These are phyloP conservation scores for Acronicta alni DNA, from an alignment of 2,888 invertebrate genomes.

Conservation along the genomic window DNA sequence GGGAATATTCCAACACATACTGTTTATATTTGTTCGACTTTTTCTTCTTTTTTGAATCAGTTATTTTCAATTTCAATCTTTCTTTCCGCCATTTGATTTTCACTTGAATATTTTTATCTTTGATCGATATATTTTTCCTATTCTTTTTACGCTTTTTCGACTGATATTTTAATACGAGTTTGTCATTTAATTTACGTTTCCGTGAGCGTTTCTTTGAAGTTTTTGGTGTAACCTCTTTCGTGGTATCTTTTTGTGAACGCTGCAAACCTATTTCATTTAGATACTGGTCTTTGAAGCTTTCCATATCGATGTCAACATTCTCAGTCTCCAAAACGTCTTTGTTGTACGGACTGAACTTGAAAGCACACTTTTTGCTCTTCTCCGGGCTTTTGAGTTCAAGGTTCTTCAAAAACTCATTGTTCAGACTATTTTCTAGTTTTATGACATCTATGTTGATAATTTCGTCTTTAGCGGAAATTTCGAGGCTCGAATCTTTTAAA, in stretches of 20 bases:
- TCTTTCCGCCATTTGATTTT: slow-evolving; percentile 71
- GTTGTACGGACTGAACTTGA: slow-evolving; percentile 70
- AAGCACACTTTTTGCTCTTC: slow-evolving; percentile 55
- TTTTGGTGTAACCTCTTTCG: not conserved
- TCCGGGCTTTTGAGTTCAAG: slow-evolving; percentile 47
- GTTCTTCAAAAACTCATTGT: slow-evolving; percentile 17
- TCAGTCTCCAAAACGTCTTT: slow-evolving; percentile 61
- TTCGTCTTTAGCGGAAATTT: slow-evolving; percentile 73
- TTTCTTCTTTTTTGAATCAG: slow-evolving; percentile 47
- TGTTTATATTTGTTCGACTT: slow-evolving; percentile 63
- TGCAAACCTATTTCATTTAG: slow-evolving; percentile 70
- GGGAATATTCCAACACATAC: slow-evolving; percentile 71
- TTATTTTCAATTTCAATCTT: slow-evolving; percentile 66
- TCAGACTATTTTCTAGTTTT: slow-evolving; percentile 53
- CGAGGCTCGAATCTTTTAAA: slow-evolving; percentile 70
- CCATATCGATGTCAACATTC: slow-evolving; percentile 71
- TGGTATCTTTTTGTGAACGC: not conserved
- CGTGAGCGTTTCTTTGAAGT: slow-evolving; percentile 20
- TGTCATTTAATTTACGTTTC: slow-evolving; percentile 19
- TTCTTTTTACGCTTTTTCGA: slow-evolving; percentile 26
- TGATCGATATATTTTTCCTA: slow-evolving; percentile 57
- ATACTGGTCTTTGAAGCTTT: slow-evolving; percentile 77
- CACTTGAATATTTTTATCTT: slow-evolving; percentile 65
- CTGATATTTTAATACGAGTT: slow-evolving; percentile 31
- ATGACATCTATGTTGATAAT: slow-evolving; percentile 68